phyloP scores from a whole-genome alignment of 2,113 vertebrate genomes.

The Leptobrachium leishanense region DNA sequence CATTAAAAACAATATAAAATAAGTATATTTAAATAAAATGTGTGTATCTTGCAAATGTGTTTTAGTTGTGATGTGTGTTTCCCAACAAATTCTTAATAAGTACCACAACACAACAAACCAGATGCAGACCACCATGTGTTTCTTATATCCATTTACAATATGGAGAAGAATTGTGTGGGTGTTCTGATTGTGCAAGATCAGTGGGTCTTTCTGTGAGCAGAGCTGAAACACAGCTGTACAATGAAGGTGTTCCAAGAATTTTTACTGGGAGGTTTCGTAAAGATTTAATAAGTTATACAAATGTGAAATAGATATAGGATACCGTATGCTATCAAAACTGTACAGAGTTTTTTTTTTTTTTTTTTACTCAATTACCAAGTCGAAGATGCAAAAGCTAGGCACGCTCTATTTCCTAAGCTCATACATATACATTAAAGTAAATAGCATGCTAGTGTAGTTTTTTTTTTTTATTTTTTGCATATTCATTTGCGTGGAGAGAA shows the following conservation, averaged over 20 bases:
- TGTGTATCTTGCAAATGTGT: not conserved
- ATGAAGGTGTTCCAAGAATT: slow-evolving; percentile 10
- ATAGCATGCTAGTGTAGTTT: not conserved
- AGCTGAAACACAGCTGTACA: not conserved
- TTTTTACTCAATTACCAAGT: not conserved
- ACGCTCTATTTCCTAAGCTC: slow-evolving; percentile 9
- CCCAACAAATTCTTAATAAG: not conserved
- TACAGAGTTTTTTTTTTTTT: slow-evolving; percentile 1
- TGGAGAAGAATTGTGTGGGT: not conserved
- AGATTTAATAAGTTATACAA: not conserved
- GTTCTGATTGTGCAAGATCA: not conserved
- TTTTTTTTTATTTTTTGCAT: not conserved
- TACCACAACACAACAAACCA: slow-evolving; percentile 11
- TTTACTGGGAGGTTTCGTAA: not conserved
- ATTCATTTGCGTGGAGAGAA: slow-evolving; percentile 6
- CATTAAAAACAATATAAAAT: not conserved
- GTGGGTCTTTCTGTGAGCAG: not conserved
- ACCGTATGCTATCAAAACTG: not conserved
- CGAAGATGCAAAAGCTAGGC: slow-evolving; percentile 1
- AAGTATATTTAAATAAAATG: not conserved
- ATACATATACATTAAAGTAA: slow-evolving; percentile 8
- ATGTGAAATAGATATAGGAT: not conserved
- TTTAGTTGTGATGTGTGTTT: not conserved
- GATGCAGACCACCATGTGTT: not conserved
- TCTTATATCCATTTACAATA: slow-evolving; percentile 5